These are phyloP conservation scores for Macaca nemestrina DNA, from an alignment of 2,113 vertebrate species.

Conservation along the genomic window DNA sequence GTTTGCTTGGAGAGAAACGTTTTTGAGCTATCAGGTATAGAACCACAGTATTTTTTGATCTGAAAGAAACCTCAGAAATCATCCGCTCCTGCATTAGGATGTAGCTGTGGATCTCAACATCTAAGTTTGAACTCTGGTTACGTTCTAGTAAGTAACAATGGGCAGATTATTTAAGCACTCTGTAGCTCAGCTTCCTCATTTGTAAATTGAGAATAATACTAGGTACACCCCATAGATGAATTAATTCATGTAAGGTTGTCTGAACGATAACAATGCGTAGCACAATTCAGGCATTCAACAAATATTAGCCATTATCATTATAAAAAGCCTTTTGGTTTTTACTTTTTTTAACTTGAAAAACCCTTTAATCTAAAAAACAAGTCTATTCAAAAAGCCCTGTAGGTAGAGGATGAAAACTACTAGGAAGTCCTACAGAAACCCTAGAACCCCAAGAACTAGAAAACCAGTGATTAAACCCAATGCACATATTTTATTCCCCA, in stretches of 20 bases:
- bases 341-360: slow-evolving; percentile 21
- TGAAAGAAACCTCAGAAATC: not conserved
- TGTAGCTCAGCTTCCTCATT: not conserved
- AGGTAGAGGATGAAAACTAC: not conserved
- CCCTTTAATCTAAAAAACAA: slow-evolving; percentile 34
- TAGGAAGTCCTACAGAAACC: not conserved
- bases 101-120: not conserved
- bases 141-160: not conserved
- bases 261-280: not conserved
- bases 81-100: not conserved
- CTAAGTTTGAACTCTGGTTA: not conserved
- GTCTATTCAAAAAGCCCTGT: not conserved
- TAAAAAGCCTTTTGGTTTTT: not conserved
- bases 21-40: not conserved
- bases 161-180: not conserved
- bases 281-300: not conserved
- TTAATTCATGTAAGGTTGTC: not conserved
- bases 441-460: not conserved
- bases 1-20: not conserved
- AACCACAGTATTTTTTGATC: not conserved
- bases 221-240: not conserved
- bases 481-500: not conserved
- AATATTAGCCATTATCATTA: not conserved
- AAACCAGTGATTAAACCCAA: not conserved
- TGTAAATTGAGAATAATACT: not conserved